These are phyloP conservation scores for Drosophila nasuta DNA, from an alignment of 1,140 invertebrate species.

Conservation along the genomic window DNA sequence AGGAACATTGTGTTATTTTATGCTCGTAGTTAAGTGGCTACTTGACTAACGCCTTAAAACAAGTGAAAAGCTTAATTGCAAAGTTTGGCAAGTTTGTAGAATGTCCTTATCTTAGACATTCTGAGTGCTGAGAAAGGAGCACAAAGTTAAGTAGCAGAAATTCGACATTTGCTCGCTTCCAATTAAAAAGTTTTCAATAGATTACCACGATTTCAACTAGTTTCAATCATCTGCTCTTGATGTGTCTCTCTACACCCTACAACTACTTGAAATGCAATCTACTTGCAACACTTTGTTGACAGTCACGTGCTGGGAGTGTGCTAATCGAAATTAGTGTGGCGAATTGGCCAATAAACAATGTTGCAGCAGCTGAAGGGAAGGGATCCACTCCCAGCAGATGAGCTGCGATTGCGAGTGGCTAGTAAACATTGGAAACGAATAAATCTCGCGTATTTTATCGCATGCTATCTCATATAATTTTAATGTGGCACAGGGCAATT, in stretches of 20 bases:
- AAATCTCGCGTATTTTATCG: constrained; percentile 12
- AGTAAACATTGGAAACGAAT: constrained; percentile 13
- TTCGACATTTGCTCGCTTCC: constrained; percentile 14
- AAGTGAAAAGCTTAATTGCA: constrained; percentile 30
- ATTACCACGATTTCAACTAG: constrained; percentile 57
- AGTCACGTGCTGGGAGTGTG: neutral
- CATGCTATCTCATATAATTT: constrained; percentile 8
- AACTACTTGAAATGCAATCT: constrained; percentile 1
- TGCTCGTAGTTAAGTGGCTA: constrained; percentile 46
- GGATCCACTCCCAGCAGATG: neutral
- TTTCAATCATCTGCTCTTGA: constrained; percentile 57
- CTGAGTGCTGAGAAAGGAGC: constrained; percentile 18
- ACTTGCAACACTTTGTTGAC: constrained; percentile 7
- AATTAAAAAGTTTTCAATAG: constrained; percentile 55
- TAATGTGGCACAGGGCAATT: constrained; percentile 13
- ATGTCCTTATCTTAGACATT: neutral
- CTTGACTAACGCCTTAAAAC: constrained; percentile 55
- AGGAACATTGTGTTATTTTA: constrained; percentile 5
- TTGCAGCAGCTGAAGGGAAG: neutral
- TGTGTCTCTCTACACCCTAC: neutral
- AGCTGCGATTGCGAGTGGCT: neutral
- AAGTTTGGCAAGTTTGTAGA: constrained; percentile 31
- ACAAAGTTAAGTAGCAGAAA: constrained; percentile 25
- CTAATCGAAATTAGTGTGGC: neutral
- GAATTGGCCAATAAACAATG: constrained; percentile 6